These are phyloP conservation scores for Notodonta dromedarius DNA, from an alignment of 2,888 invertebrate species.

Conservation along the genomic window DNA sequence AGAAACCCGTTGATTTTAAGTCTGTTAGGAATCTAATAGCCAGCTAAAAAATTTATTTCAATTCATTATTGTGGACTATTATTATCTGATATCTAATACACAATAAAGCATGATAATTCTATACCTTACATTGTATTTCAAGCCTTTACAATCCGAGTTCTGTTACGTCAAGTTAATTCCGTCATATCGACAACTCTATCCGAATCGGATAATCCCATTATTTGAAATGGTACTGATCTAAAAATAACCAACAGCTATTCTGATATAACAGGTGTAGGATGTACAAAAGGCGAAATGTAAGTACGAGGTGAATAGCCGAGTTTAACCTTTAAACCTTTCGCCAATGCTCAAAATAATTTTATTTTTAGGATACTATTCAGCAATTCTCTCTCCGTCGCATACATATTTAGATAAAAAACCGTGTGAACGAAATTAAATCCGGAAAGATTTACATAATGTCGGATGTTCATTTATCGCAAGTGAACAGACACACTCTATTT, in stretches of 20 bases:
- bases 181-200: conserved; percentile 9
- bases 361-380: conserved; percentile 10
- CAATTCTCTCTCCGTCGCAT: background rate
- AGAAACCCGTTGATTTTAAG: background rate
- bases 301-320: background rate
- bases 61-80: no score
- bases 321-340: background rate
- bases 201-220: conserved; percentile 2
- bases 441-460: conserved; percentile 33
- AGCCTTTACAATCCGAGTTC: background rate
- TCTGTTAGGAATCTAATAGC: background rate
- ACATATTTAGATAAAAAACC: conserved; percentile 11
- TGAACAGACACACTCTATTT: conserved; percentile 18
- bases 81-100: no score
- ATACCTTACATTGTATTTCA: background rate
- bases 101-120: no score
- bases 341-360: background rate
- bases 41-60: no score
- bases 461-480: conserved; percentile 35
- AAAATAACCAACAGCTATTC: background rate
- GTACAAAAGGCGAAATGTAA: background rate
- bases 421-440: conserved; percentile 25
- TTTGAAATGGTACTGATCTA: conserved; percentile 21
- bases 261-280: background rate
- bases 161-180: conserved; percentile 9